phyloP scores from a whole-genome alignment of 1,140 invertebrate genomes.

The Polypedilum vanderplanki region DNA sequence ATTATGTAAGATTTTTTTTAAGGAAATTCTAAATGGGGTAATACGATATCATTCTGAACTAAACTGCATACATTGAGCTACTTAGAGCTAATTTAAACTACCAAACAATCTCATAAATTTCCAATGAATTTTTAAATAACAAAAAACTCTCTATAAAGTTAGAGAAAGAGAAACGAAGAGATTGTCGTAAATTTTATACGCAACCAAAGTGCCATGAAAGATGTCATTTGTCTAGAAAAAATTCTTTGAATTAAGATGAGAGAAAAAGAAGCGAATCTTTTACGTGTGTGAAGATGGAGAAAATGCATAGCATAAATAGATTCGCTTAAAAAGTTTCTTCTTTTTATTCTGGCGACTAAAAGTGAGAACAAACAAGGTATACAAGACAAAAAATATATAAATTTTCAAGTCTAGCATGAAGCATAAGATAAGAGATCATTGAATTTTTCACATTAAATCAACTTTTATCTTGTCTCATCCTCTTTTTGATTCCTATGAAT shows the following conservation, averaged over 20 bases:
- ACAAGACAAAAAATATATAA: too few relatives aligned
- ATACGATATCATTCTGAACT: too few relatives aligned
- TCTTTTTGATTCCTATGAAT: too few relatives aligned
- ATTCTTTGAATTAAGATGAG: background rate
- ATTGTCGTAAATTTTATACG: conserved; percentile 13
- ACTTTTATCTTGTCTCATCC: too few relatives aligned
- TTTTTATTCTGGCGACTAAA: too few relatives aligned
- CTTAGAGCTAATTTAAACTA: too few relatives aligned
- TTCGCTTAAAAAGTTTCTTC: too few relatives aligned
- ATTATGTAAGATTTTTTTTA: background rate
- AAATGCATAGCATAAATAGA: background rate
- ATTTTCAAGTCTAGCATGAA: background rate
- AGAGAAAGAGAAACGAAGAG: background rate
- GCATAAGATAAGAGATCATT: too few relatives aligned
- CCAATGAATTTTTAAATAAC: too few relatives aligned
- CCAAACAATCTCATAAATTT: too few relatives aligned
- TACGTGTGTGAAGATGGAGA: background rate
- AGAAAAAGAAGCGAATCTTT: background rate
- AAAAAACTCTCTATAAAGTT: background rate
- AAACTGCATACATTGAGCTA: too few relatives aligned
- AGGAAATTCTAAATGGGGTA: background rate
- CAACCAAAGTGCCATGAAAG: conserved; percentile 2
- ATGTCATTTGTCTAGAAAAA: conserved; percentile 5
- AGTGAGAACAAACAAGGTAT: background rate
- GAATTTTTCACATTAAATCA: too few relatives aligned